A percentile compares a stretch with the other conserved stretches of the same genome.
Evolutionary conservation across 2,113 vertebrate genomes (phyloP).

Genomic region (Sclerurus mexicanus): DNA sequence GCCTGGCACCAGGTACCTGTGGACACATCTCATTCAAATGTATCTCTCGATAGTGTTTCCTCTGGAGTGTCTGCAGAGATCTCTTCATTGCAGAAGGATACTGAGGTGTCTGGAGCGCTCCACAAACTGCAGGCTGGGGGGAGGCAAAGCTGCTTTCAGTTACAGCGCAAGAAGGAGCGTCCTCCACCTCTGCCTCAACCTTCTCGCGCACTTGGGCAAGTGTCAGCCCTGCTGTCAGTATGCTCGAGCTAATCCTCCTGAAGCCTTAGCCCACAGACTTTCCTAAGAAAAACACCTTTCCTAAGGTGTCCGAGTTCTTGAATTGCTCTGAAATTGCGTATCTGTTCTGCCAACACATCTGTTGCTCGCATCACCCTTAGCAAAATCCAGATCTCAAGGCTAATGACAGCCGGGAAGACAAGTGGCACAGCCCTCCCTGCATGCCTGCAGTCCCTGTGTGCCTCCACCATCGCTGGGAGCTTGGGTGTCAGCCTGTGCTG

Average conservation of each 20-base stretch:
- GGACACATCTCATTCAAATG: neutral
- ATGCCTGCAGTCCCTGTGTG: neutral
- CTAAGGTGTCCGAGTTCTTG: neutral
- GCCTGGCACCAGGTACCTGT: neutral
- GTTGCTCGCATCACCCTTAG: neutral
- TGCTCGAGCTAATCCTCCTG: neutral
- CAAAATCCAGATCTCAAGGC: neutral
- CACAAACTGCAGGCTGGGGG: neutral
- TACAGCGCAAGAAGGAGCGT: neutral
- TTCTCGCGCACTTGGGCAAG: neutral
- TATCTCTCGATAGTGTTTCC: neutral
- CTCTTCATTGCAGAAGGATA: neutral
- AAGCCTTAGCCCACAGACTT: neutral
- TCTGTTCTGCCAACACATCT: neutral
- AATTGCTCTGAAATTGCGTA: neutral
- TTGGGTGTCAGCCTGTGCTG: fast-evolving
- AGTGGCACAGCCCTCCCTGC: neutral
- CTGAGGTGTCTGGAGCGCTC: neutral
- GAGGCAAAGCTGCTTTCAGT: neutral
- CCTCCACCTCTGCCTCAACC: neutral
- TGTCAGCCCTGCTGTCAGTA: neutral
- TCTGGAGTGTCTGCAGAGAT: neutral
- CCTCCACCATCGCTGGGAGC: fast-evolving
- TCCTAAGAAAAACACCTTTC: neutral
- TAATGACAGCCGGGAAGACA: neutral